These are phyloP conservation scores for Xanthia icteritia DNA, from an alignment of 2,888 invertebrate species.

Conservation along the genomic window DNA sequence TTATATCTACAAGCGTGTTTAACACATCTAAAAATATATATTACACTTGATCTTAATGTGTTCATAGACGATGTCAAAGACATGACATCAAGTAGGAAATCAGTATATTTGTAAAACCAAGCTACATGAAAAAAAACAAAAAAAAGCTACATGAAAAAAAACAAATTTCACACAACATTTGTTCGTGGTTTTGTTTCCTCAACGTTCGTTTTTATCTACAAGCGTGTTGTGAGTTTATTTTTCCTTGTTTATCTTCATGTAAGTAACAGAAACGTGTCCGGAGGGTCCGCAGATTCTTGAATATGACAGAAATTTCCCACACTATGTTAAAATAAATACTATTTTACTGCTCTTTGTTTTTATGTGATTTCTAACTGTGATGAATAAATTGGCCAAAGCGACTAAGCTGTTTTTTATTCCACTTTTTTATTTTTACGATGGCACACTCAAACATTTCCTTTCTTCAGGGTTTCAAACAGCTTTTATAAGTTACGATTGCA, in stretches of 20 bases:
- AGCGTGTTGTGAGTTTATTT: slow-evolving; percentile 12
- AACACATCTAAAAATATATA: no score
- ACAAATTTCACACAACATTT: slow-evolving; percentile 31
- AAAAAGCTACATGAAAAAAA: neutral
- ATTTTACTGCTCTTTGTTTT: neutral
- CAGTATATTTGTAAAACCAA: neutral
- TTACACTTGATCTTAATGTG: no score
- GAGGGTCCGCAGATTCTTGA: slow-evolving; percentile 13
- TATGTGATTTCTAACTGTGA: neutral
- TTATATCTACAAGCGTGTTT: no score
- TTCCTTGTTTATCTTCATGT: slow-evolving; percentile 38
- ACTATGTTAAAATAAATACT: slow-evolving; percentile 10
- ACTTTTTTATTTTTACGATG: neutral
- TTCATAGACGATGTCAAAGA: neutral
- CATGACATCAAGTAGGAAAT: neutral
- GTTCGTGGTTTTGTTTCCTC: slow-evolving; percentile 14
- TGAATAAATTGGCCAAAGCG: neutral
- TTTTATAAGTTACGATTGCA: slow-evolving; percentile 23
- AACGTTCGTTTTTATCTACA: slow-evolving; percentile 22
- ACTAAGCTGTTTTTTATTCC: neutral
- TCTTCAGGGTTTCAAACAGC: neutral
- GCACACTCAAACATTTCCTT: neutral
- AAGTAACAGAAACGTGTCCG: slow-evolving; percentile 28
- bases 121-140: no score
- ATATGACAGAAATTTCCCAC: slow-evolving; percentile 5